phyloP scores from a whole-genome alignment of 2,888 invertebrate species.

The Apamea monoglypha region DNA sequence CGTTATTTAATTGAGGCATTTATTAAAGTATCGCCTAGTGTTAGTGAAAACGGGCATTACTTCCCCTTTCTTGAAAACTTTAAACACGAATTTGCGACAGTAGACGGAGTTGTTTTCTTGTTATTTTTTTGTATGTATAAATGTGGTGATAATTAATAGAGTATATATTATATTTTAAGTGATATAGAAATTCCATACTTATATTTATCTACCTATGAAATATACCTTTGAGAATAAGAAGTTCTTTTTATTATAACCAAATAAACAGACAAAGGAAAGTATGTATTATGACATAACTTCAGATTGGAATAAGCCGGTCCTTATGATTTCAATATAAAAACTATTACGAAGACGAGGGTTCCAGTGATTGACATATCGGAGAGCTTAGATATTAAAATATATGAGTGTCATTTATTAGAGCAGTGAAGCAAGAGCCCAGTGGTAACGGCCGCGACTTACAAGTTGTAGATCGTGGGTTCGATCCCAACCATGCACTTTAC shows the following conservation, averaged over 20 bases:
- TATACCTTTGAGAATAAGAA: conserved; percentile 30
- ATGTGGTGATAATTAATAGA: conserved; percentile 35
- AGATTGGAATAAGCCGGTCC: not conserved
- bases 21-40: not conserved
- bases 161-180: conserved; percentile 18
- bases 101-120: not conserved
- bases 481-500: no score
- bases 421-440: no score
- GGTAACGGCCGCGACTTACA: no score
- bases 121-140: not conserved
- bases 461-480: no score
- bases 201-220: conserved; percentile 39
- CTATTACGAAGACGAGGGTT: no score
- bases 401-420: no score
- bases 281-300: not conserved
- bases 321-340: not conserved
- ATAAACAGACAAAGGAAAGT: not conserved
- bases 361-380: no score
- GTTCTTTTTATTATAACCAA: conserved; percentile 27
- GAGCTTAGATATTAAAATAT: no score
- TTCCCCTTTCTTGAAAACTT: not conserved
- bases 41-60: not conserved
- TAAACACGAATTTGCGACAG: not conserved
- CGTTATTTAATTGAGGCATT: not conserved
- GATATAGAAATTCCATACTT: conserved; percentile 45